A percentile compares a stretch with the other conserved stretches of the same genome.
These are phyloP conservation scores for Ctena decussata DNA, from an alignment of 2,888 invertebrate genomes.

Conservation along the genomic window DNA sequence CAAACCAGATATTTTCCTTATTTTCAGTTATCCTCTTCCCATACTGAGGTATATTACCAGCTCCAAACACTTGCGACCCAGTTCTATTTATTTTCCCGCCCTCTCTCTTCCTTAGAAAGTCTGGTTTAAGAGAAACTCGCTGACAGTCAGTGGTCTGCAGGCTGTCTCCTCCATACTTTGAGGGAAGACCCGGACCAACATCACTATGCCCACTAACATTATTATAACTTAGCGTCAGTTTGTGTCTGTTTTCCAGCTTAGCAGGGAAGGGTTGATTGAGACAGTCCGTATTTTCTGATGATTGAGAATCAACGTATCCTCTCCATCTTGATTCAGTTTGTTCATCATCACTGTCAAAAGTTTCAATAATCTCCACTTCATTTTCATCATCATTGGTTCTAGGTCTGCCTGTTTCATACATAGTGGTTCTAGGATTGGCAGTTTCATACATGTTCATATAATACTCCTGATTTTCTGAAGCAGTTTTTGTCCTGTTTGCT, in stretches of 20 bases:
- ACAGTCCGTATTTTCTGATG: conserved; percentile 55
- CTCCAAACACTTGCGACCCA: neutral
- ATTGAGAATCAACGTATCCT: conserved; percentile 52
- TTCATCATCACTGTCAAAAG: conserved; percentile 16
- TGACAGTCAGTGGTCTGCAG: neutral
- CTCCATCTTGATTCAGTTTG: conserved; percentile 45
- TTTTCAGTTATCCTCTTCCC: neutral
- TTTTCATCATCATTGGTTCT: neutral
- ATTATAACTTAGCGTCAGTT: neutral
- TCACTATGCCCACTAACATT: conserved; percentile 25
- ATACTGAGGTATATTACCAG: neutral
- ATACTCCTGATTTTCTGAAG: neutral
- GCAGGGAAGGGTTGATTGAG: conserved; percentile 36
- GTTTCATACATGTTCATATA: neutral
- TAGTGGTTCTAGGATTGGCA: neutral
- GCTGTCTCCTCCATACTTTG: neutral
- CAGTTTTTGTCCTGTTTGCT: neutral
- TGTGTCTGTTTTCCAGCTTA: neutral
- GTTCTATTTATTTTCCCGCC: neutral
- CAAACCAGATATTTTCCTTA: neutral
- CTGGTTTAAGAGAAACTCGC: neutral
- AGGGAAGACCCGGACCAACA: neutral
- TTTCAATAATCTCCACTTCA: neutral
- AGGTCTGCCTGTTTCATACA: neutral
- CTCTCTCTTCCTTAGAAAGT: no score